Conservation (phyloP, 2,797 vertebrate genomes). For the Sphenopsis melanotis region DNA sequence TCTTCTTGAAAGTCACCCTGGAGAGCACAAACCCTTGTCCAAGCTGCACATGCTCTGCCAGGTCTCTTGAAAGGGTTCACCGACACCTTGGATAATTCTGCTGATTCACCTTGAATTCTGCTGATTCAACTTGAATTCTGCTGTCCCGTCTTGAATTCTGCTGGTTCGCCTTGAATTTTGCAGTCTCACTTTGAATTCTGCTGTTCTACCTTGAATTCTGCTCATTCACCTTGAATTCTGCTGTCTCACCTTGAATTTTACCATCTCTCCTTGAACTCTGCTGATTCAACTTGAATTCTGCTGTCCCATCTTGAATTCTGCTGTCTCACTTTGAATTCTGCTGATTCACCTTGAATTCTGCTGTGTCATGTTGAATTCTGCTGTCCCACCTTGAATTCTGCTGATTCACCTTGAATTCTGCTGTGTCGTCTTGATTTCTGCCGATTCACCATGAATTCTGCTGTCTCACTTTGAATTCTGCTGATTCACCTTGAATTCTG, state of each 20-base stretch:
- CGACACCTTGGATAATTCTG: neutral
- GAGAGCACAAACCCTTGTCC: neutral
- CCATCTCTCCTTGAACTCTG: no score
- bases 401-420: no score
- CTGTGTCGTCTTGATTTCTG: no score
- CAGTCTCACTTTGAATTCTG: neutral
- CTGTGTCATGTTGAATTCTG: no score
- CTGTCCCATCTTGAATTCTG: neutral
- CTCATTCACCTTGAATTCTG: neutral
- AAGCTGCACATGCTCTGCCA: neutral
- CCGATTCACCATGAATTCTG: neutral
- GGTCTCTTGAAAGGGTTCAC: neutral
- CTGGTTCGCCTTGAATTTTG: neutral
- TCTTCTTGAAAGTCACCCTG: neutral
- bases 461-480: neutral
- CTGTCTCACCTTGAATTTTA: neutral
- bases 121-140: no score
- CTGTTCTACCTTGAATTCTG: fast-evolving
- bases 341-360: no score
- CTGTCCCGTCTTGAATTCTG: neutral
- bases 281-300: no score
- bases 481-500: neutral
- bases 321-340: no score
- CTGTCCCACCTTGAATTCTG: no score
- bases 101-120: neutral